These are phyloP conservation scores for Gracilinanus agilis DNA, from an alignment of 2,113 vertebrate genomes.

Conservation along the genomic window DNA sequence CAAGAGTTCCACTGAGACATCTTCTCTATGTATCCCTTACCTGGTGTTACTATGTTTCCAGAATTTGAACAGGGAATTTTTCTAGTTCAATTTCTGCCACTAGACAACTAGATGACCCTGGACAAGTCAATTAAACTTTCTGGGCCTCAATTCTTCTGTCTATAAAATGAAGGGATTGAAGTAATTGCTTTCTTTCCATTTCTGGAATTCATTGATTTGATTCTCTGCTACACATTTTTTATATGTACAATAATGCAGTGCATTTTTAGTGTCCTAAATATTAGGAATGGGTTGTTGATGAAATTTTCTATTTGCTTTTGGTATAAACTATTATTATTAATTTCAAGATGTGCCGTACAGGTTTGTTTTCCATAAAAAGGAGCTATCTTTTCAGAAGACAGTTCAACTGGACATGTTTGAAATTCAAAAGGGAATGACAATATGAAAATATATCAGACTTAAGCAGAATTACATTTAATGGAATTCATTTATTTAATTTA, in stretches of 20 bases:
- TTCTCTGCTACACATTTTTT: background rate
- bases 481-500: background rate
- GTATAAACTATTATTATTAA: background rate
- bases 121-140: background rate
- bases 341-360: background rate
- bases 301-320: conserved; percentile 46
- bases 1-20: background rate
- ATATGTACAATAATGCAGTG: conserved; percentile 7
- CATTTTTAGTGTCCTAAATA: background rate
- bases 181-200: conserved; percentile 19
- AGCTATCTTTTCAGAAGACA: conserved; percentile 22
- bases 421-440: background rate
- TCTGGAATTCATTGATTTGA: conserved; percentile 38
- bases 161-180: conserved; percentile 4
- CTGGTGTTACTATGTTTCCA: background rate
- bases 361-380: too few relatives aligned
- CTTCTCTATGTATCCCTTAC: conserved; percentile 29
- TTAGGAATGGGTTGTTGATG: conserved; percentile 36
- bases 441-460: background rate
- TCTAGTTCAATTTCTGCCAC: conserved; percentile 4
- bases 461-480: conserved; percentile 1
- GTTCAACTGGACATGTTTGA: conserved; percentile 33
- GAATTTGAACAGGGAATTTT: background rate
- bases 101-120: background rate
- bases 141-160: background rate